These are phyloP conservation scores for Rambutsinella grinnellia DNA, from an alignment of 2,888 invertebrate species.

Conservation along the genomic window DNA sequence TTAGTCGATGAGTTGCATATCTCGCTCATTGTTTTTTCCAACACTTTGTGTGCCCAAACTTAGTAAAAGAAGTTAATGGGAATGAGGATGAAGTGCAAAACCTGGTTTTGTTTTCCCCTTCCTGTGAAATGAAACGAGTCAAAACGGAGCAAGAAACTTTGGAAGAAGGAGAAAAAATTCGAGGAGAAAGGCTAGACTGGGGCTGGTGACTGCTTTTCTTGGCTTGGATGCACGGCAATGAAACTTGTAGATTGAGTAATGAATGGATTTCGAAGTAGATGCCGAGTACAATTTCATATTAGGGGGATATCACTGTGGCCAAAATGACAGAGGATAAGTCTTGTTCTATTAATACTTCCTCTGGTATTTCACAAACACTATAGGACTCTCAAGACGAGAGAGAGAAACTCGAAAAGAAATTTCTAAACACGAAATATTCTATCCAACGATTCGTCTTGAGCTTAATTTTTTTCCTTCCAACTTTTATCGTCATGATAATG, in stretches of 20 bases:
- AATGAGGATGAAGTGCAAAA: constrained; percentile 22
- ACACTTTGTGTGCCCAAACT: constrained; percentile 32
- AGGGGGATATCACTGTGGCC: constrained; percentile 26
- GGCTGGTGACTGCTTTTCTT: too few relatives aligned
- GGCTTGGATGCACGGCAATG: background rate
- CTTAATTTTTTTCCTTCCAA: constrained; percentile 24
- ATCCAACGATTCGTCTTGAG: constrained; percentile 6
- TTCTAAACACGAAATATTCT: background rate
- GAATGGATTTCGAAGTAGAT: constrained; percentile 26
- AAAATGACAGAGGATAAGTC: constrained; percentile 47
- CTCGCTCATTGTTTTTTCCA: background rate
- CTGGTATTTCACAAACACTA: background rate
- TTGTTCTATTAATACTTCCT: constrained; percentile 53
- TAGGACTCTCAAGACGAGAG: too few relatives aligned
- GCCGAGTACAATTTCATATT: background rate
- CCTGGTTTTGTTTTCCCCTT: constrained; percentile 7
- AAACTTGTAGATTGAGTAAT: constrained; percentile 6
- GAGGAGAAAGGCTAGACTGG: background rate
- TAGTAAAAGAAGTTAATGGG: constrained; percentile 37
- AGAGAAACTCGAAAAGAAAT: too few relatives aligned
- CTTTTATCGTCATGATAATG: constrained; percentile 16
- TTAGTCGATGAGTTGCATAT: constrained; percentile 7
- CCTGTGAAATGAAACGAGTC: constrained; percentile 11
- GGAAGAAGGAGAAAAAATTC: background rate
- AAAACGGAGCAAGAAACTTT: constrained; percentile 4